A percentile compares a stretch with the other conserved stretches of the same genome.
These are phyloP conservation scores for Epinephelus fuscoguttatus DNA, from an alignment of 2,113 vertebrate genomes.

Conservation along the genomic window DNA sequence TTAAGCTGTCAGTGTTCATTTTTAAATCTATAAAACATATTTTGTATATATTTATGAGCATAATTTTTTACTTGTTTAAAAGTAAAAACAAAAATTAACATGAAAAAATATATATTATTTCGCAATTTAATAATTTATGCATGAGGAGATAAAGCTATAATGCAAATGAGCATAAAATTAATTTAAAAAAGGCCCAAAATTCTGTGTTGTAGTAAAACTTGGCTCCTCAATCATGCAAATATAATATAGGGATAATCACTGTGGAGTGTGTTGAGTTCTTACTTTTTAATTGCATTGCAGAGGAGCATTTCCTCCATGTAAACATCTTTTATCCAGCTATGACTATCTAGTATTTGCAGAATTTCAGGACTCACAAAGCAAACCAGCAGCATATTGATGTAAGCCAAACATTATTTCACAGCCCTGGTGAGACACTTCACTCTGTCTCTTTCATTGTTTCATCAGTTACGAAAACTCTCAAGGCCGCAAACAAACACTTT, in stretches of 20 bases:
- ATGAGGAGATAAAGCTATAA: background rate
- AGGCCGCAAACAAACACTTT: conserved; percentile 34
- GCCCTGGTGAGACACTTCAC: conserved; percentile 36
- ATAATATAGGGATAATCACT: background rate
- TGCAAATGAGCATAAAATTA: background rate
- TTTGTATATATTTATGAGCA: too few relatives aligned
- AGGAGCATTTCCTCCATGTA: background rate
- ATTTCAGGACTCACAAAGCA: background rate
- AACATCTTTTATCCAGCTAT: conserved; percentile 12
- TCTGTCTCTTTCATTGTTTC: conserved; percentile 1
- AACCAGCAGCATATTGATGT: conserved; percentile 23
- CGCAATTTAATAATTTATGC: too few relatives aligned
- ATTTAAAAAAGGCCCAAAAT: background rate
- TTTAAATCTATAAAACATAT: too few relatives aligned
- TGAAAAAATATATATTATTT: too few relatives aligned
- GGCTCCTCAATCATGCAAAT: conserved; percentile 20
- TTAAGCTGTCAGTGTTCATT: too few relatives aligned
- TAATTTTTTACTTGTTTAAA: too few relatives aligned
- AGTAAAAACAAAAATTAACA: too few relatives aligned
- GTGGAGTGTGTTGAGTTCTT: background rate
- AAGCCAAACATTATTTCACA: conserved; percentile 22
- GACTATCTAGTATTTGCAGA: background rate
- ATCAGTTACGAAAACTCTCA: conserved; percentile 30
- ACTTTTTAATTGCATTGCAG: conserved; percentile 1
- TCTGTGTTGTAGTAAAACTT: background rate